Conservation (phyloP, 2,888 invertebrate genomes). For the Drosophila basisetae region DNA sequence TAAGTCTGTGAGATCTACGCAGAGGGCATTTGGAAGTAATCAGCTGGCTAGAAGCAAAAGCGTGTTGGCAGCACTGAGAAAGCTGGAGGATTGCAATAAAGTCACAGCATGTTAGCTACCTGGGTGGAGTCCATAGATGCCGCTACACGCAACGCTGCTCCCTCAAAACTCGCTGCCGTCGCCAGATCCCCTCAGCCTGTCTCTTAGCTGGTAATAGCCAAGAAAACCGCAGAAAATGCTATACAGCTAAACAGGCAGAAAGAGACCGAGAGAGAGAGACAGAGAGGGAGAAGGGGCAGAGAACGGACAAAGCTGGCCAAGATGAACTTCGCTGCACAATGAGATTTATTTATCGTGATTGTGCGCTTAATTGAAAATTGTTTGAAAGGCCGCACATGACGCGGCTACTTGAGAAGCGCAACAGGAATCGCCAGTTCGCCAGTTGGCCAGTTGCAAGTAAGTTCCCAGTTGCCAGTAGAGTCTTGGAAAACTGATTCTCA, state of each 20-base stretch:
- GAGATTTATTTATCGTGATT: slow-evolving; percentile 81
- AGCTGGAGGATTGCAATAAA: slow-evolving; percentile 59
- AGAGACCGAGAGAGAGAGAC: neutral
- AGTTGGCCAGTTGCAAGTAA: neutral
- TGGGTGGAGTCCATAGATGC: slow-evolving; percentile 49
- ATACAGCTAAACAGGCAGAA: slow-evolving; percentile 14
- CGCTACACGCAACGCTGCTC: slow-evolving; percentile 14
- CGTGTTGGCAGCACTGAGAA: slow-evolving; percentile 66
- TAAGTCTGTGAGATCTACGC: neutral
- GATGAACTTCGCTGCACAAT: slow-evolving; percentile 71
- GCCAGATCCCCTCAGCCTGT: neutral
- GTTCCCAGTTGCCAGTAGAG: neutral
- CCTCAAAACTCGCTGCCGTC: neutral
- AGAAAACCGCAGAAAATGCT: slow-evolving; percentile 56
- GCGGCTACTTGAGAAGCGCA: slow-evolving; percentile 63
- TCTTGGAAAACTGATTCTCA: slow-evolving; percentile 19
- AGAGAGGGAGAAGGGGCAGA: neutral
- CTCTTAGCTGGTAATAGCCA: slow-evolving; percentile 17
- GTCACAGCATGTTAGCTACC: slow-evolving; percentile 60
- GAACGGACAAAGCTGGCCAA: slow-evolving; percentile 20
- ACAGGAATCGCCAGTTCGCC: slow-evolving; percentile 56
- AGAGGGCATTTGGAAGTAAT: slow-evolving; percentile 32
- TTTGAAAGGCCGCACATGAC: slow-evolving; percentile 63
- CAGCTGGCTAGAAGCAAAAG: slow-evolving; percentile 72
- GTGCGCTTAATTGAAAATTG: slow-evolving; percentile 80